These are phyloP conservation scores for Cosmia trapezina DNA, from an alignment of 2,888 invertebrate species.

Conservation along the genomic window DNA sequence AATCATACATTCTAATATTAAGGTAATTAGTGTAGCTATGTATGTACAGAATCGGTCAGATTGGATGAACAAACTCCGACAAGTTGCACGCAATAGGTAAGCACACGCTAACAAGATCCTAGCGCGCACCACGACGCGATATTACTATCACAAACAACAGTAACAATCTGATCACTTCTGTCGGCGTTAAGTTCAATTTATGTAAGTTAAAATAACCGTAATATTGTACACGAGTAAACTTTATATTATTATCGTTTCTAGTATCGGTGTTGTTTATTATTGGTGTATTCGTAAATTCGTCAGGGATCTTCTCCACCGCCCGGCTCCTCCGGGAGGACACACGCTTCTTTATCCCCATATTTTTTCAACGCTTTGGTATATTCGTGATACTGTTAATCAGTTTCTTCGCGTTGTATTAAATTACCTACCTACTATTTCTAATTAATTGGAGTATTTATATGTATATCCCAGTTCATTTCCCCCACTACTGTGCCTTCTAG, in stretches of 20 bases:
- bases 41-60: constrained; percentile 79
- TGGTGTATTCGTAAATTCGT: constrained; percentile 72
- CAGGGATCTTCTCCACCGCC: constrained; percentile 63
- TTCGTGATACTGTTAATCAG: constrained; percentile 42
- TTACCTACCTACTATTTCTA: constrained; percentile 42
- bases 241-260: constrained; percentile 73
- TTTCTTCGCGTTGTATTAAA: constrained; percentile 47
- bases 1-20: constrained; percentile 81
- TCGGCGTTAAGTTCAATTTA: constrained; percentile 69
- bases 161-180: constrained; percentile 78
- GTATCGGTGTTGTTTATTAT: constrained; percentile 78
- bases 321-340: constrained; percentile 26
- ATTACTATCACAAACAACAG: constrained; percentile 32
- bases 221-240: constrained; percentile 70
- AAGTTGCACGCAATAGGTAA: constrained; percentile 24
- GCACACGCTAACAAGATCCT: constrained; percentile 26
- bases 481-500: constrained; percentile 89
- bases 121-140: constrained; percentile 33
- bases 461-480: constrained; percentile 71
- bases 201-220: constrained; percentile 77
- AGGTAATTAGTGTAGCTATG: constrained; percentile 79
- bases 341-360: constrained; percentile 52
- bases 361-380: constrained; percentile 46
- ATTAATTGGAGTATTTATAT: constrained; percentile 53
- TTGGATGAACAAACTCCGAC: constrained; percentile 57